Evolutionary conservation across 2,888 invertebrate species (phyloP), one percentile per base, ranked within the genome.

Genomic region (Aphodius sticticus): DNA sequence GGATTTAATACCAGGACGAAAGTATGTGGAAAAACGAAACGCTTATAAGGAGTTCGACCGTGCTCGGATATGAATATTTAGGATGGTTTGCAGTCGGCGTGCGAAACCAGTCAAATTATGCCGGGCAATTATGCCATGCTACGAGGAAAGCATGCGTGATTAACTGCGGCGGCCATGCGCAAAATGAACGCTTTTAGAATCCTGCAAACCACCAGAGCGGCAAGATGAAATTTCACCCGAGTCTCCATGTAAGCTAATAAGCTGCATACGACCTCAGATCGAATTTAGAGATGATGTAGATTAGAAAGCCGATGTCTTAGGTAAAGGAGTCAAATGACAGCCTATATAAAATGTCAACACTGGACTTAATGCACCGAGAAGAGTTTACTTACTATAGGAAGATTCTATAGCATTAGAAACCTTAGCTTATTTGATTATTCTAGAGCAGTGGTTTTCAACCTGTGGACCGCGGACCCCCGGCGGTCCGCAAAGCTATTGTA

Each of bases 111-210:
- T 53, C 53, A 53, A 53, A 53, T 53, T 53, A 53, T 53, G 53
- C 53, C 53, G 53, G 7, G 53, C 26, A 26, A 26, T 26, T 26
- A 26, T 26, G 26, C 26, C 26, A 26, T 26, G 26, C 26, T 26
- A 26, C 26, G 53, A 7, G 53, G 53, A 53, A 53, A 53, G 53
- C 12, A 53, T 53, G 53, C 53, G 53, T 53, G 53, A 53, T 53
- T 53, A 53, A 53, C 53, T 53, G 53, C 53, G 7, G 1, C 53
- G 53, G 53, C 53, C 53, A 12, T 53, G 9, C 53, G 53, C 53
- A 53, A 53, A 53, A 53, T 53, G 53, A 53, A 53, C 53, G 53
- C 53, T 53, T 53, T 53, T 53, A 53, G 53, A 53, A 53, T 53
- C 53, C 53, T 53, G 53, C 53, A 53, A 53, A 53, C 9, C 53